Conservation (phyloP, 2,888 invertebrate genomes). For the Nyleta sp. region DNA sequence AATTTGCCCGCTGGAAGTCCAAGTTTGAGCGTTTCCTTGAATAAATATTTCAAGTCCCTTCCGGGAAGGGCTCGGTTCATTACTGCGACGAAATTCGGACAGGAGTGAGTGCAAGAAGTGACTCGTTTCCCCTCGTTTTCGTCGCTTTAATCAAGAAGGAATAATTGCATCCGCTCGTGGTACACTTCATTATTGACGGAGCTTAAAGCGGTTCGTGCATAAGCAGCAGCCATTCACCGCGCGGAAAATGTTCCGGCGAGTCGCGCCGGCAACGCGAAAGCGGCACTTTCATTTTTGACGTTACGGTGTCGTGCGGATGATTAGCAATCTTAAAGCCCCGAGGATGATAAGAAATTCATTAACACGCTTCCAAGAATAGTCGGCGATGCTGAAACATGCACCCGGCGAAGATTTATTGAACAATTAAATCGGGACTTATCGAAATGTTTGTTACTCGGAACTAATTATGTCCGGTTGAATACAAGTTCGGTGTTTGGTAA, state of each 20-base stretch:
- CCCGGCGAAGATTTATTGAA: too few species aligned
- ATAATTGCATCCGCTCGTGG: slow-evolving; percentile 43
- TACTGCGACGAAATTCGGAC: too few species aligned
- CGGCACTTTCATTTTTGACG: slow-evolving; percentile 71
- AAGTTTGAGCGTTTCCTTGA: too few species aligned
- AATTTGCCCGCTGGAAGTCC: too few species aligned
- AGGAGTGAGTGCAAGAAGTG: background rate
- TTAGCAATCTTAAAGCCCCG: slow-evolving; percentile 23
- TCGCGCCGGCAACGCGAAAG: slow-evolving; percentile 63
- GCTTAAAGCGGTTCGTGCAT: slow-evolving; percentile 38
- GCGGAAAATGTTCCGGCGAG: slow-evolving; percentile 21
- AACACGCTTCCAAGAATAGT: slow-evolving; percentile 26
- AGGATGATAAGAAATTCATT: slow-evolving; percentile 43
- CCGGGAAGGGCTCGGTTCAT: too few species aligned
- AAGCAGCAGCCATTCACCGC: slow-evolving; percentile 30
- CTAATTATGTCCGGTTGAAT: too few species aligned
- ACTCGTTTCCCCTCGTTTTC: slow-evolving; percentile 8
- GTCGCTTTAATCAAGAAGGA: slow-evolving; percentile 35
- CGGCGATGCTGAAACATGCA: too few species aligned
- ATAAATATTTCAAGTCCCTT: too few species aligned
- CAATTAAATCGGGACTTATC: too few species aligned
- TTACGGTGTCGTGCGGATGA: slow-evolving; percentile 59
- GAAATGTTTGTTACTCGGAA: too few species aligned
- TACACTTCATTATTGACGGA: slow-evolving; percentile 35
- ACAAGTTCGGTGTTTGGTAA: too few species aligned